A percentile compares a stretch with the other conserved stretches of the same genome.
phyloP scores from a whole-genome alignment of 2,113 vertebrate genomes.

The Collichthys lucidus region DNA sequence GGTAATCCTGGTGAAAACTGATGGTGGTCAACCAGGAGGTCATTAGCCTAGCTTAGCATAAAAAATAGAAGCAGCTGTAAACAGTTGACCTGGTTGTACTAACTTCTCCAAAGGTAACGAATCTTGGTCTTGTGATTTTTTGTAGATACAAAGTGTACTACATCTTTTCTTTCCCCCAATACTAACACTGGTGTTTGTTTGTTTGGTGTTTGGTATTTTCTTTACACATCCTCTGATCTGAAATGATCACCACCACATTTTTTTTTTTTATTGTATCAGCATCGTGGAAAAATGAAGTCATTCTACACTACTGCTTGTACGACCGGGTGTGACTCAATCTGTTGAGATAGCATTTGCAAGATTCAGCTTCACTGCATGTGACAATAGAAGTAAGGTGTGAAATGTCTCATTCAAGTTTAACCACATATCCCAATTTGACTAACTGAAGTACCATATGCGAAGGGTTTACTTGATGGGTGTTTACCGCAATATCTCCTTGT shows the following conservation, averaged over 20 bases:
- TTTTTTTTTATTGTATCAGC: conserved; percentile 41
- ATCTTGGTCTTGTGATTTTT: too few relatives aligned
- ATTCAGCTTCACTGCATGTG: conserved; percentile 27
- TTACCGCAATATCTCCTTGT: conserved; percentile 14
- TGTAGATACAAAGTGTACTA: too few relatives aligned
- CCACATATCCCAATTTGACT: conserved; percentile 36
- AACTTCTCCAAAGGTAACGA: background rate
- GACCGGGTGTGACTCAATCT: conserved; percentile 36
- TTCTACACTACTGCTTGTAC: conserved; percentile 14
- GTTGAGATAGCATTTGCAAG: conserved; percentile 51
- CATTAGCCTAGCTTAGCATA: background rate
- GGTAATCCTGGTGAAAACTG: background rate
- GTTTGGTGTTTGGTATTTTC: conserved; percentile 34
- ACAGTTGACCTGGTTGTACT: background rate
- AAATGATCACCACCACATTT: background rate
- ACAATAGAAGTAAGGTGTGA: conserved; percentile 53
- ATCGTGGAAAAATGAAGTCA: conserved; percentile 60
- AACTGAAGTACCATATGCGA: conserved; percentile 26
- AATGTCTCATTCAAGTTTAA: conserved; percentile 62
- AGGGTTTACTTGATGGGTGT: conserved; percentile 15
- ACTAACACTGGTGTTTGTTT: conserved; percentile 13
- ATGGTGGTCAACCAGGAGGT: background rate
- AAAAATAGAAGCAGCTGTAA: background rate
- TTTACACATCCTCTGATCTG: conserved; percentile 55
- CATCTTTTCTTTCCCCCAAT: too few relatives aligned